Percentiles rank a stretch among this genome's conserved stretches.
These are phyloP conservation scores for Arenaria interpres DNA, from an alignment of 2,113 vertebrate genomes.

Conservation along the genomic window DNA sequence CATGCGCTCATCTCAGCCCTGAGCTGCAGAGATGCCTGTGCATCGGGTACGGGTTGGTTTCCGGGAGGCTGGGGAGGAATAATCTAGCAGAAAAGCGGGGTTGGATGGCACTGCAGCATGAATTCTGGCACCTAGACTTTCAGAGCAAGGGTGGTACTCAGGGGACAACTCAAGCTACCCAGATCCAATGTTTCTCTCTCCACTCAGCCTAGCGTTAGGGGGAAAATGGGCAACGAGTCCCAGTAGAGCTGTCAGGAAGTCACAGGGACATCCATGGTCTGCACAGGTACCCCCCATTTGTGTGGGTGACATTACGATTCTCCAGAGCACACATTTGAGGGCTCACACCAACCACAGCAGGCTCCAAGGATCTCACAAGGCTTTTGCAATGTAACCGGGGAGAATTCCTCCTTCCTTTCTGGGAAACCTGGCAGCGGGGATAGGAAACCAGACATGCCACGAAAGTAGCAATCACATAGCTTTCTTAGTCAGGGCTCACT, in stretches of 20 bases:
- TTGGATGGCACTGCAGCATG: background rate
- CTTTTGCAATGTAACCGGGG: background rate
- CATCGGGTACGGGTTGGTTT: rapidly evolving
- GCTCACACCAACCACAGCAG: background rate
- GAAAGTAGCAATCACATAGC: background rate
- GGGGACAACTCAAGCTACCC: background rate
- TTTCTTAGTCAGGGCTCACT: background rate
- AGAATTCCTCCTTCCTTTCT: background rate
- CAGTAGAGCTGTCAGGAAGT: background rate
- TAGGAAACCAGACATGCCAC: background rate
- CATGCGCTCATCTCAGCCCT: rapidly evolving
- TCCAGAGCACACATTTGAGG: rapidly evolving
- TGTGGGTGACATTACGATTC: background rate
- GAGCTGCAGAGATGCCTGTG: background rate
- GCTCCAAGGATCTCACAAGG: background rate
- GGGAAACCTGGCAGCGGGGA: background rate
- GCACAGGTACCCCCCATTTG: background rate
- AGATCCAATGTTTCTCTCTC: background rate
- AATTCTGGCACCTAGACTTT: background rate
- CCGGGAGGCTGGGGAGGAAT: background rate
- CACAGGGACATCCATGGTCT: background rate
- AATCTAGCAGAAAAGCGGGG: background rate
- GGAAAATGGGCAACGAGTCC: background rate
- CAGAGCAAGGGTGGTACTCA: rapidly evolving
- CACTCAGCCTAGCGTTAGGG: background rate